Conservation (phyloP, 2,888 invertebrate species). For the Apoda limacodes region DNA sequence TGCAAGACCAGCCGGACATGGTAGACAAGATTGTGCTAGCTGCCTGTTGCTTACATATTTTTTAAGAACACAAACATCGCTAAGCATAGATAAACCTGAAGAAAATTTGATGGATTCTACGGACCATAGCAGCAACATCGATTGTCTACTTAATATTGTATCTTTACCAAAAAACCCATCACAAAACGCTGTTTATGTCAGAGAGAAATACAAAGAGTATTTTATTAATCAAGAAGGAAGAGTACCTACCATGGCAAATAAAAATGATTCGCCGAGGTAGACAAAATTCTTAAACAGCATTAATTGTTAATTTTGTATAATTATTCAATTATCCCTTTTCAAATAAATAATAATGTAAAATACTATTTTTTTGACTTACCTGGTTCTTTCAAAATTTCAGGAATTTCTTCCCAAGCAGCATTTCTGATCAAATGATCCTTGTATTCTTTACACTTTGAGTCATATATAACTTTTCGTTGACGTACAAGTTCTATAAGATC, state of each 20-base stretch:
- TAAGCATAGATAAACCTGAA: slow-evolving; percentile 4
- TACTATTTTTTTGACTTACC: slow-evolving; percentile 6
- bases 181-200: slow-evolving; percentile 9
- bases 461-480: slow-evolving; percentile 10
- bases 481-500: slow-evolving; percentile 8
- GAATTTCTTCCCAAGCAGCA: slow-evolving; percentile 8
- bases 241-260: slow-evolving; percentile 11
- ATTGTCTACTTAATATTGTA: slow-evolving; percentile 5
- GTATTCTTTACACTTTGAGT: slow-evolving; percentile 11
- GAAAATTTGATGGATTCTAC: slow-evolving; percentile 5
- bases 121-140: slow-evolving; percentile 4
- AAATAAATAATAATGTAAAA: slow-evolving; percentile 9
- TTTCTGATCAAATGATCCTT: slow-evolving; percentile 11
- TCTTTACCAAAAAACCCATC: slow-evolving; percentile 7
- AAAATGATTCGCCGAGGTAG: slow-evolving; percentile 6
- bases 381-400: slow-evolving; percentile 4
- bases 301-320: neutral
- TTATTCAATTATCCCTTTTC: slow-evolving; percentile 6
- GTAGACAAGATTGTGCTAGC: slow-evolving; percentile 11
- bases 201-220: slow-evolving; percentile 10
- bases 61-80: slow-evolving; percentile 3
- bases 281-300: slow-evolving; percentile 2
- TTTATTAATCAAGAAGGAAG: slow-evolving; percentile 8
- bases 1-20: slow-evolving; percentile 11
- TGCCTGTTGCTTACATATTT: slow-evolving; percentile 11